phyloP scores from a whole-genome alignment of 2,113 vertebrate genomes.

The Beaufortia kweichowensis region DNA sequence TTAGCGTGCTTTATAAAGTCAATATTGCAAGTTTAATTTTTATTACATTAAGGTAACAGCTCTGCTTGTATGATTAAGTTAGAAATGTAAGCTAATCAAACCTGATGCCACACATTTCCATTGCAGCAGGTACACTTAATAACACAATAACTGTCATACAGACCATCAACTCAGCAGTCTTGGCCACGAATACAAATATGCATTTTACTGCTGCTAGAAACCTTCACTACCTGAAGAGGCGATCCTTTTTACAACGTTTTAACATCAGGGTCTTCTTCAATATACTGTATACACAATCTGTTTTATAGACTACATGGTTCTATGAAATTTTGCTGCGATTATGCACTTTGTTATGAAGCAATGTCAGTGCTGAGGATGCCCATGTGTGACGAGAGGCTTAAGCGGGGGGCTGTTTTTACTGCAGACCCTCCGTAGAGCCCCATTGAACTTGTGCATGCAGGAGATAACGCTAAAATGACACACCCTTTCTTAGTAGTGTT shows the following conservation, averaged over 20 bases:
- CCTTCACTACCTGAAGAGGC: conserved; percentile 42
- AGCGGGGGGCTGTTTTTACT: conserved; percentile 10
- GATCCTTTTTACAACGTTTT: conserved; percentile 21
- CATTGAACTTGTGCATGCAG: conserved; percentile 58
- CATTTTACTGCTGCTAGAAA: conserved; percentile 53
- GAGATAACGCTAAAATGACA: conserved; percentile 69
- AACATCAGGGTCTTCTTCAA: conserved; percentile 7
- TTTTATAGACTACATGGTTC: neutral
- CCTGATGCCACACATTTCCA: conserved; percentile 12
- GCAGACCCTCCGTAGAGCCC: conserved; percentile 59
- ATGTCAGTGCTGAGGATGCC: conserved; percentile 25
- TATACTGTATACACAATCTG: neutral
- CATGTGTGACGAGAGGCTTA: conserved; percentile 7
- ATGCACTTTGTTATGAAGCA: conserved; percentile 38
- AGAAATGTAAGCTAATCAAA: neutral
- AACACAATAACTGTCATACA: conserved; percentile 7
- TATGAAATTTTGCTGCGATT: neutral
- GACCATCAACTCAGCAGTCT: conserved; percentile 8
- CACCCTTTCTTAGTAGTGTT: conserved; percentile 59
- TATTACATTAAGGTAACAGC: neutral
- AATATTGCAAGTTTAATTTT: neutral
- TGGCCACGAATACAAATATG: conserved; percentile 47
- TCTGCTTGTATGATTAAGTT: conserved; percentile 1
- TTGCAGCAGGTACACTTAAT: neutral
- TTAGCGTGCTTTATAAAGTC: conserved; percentile 21